Base-by-base conservation (phyloP, 2,113 vertebrate species). In the Brienomyrus longianalis region DNA sequence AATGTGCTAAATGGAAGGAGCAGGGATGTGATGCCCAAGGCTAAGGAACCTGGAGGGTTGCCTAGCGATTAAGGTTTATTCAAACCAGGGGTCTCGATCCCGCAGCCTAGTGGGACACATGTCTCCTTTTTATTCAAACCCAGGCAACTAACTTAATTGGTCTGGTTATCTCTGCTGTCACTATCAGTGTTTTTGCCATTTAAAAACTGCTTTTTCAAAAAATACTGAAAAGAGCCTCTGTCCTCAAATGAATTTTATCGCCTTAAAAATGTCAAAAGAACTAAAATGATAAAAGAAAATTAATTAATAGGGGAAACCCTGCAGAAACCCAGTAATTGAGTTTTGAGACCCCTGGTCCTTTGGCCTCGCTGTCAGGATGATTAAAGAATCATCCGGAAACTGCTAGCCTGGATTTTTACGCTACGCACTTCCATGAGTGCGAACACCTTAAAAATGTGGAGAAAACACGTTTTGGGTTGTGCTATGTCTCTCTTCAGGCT, bases 271-370 rank as follows among this genome's bases (percentile, higher is more conserved):
- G 43, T 84, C 83, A 45, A 84, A 84, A 47, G 83, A 84, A 84
- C 23, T 84, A 84, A 48, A 84, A 84, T 84, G 83, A 84, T 84
- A 84, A 84, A 45, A 45, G 45, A 48, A 47, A 84, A 84, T 84
- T 84, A 84, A 84, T 84, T 48, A 84, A 84, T 23, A 48, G 83
- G 83, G 83, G 83, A 84, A 84, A 10, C 45, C 83, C 83, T 84
- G 74, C 74, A 84, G 48, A 5, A 84, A n/a, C 45, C 39, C 83
- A 84, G 45, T 84, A 84, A 84, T 84, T 84, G 83, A 48, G 83
- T 48, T 84, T 84, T 45, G 45, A n/a, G 45, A 45, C 83, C 83
- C 43, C 23, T 84, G 83, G 9, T n/a, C 21, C 83, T 84, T 23
- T 48, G 83, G 83, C 83, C 83, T 84, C 21, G 7, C 83, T 84